Percentiles rank a stretch among this genome's conserved stretches.
phyloP scores from a whole-genome alignment of 2,797 vertebrate species.

The Ibycter americanus region DNA sequence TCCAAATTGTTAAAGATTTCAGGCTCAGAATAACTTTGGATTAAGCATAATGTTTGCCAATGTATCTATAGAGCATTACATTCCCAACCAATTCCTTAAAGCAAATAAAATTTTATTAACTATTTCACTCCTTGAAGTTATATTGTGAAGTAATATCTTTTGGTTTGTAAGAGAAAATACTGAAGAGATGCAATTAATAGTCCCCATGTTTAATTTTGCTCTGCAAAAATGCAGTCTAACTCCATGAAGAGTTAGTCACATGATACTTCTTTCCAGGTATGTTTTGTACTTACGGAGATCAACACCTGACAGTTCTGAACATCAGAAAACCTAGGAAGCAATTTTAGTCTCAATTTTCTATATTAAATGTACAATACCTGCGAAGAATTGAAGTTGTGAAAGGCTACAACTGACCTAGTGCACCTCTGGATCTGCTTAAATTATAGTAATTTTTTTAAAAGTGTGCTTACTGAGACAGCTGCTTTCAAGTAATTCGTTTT shows the following conservation, averaged over 20 bases:
- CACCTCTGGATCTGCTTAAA: background rate
- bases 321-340: background rate
- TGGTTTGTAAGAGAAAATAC: background rate
- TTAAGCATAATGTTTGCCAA: background rate
- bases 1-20: background rate
- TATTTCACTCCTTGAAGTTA: background rate
- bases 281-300: background rate
- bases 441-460: background rate
- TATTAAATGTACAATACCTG: background rate
- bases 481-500: background rate
- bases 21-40: constrained; percentile 14
- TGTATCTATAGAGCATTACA: background rate
- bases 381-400: background rate
- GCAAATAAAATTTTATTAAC: background rate
- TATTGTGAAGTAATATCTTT: background rate
- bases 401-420: background rate
- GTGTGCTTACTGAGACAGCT: rapidly evolving
- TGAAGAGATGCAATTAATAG: background rate
- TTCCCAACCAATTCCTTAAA: background rate
- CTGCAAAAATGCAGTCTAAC: background rate
- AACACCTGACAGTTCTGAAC: background rate
- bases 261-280: background rate
- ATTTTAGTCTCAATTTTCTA: background rate
- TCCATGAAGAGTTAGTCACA: background rate
- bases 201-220: background rate